phyloP scores from a whole-genome alignment of 2,113 vertebrate species.

The Plecturocebus donacophilus region DNA sequence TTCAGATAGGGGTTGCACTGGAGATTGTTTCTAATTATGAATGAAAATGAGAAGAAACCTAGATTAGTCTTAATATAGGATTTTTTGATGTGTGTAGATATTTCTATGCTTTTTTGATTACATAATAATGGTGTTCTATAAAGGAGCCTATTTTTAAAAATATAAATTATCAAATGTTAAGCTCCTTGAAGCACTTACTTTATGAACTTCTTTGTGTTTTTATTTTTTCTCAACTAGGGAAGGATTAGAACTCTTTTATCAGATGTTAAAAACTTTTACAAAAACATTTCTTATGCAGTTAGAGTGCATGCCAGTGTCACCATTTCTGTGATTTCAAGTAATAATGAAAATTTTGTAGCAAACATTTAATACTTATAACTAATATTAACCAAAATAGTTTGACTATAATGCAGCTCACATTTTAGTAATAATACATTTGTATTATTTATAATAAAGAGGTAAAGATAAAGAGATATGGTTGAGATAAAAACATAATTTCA shows the following conservation, averaged over 20 bases:
- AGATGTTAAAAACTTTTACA: neutral
- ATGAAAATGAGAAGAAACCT: neutral
- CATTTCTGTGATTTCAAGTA: neutral
- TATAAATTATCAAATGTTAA: neutral
- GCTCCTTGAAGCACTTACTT: neutral
- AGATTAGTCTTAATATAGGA: neutral
- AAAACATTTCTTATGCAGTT: neutral
- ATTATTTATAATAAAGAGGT: no score
- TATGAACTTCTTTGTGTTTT: neutral
- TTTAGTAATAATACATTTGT: no score
- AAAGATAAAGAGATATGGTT: no score
- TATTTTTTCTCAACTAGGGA: neutral
- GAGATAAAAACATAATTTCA: no score
- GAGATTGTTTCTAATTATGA: neutral
- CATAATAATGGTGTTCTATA: neutral
- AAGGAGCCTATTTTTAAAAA: neutral
- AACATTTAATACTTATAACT: no score
- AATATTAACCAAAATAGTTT: no score
- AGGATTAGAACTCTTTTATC: neutral
- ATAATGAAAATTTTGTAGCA: neutral
- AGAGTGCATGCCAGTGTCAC: neutral
- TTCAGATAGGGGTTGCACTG: neutral
- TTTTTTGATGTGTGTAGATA: neutral
- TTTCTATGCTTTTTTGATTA: neutral
- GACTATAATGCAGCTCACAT: no score